These are phyloP conservation scores for Sebastes taczanowskii DNA, from an alignment of 2,797 vertebrate genomes.

Conservation along the genomic window DNA sequence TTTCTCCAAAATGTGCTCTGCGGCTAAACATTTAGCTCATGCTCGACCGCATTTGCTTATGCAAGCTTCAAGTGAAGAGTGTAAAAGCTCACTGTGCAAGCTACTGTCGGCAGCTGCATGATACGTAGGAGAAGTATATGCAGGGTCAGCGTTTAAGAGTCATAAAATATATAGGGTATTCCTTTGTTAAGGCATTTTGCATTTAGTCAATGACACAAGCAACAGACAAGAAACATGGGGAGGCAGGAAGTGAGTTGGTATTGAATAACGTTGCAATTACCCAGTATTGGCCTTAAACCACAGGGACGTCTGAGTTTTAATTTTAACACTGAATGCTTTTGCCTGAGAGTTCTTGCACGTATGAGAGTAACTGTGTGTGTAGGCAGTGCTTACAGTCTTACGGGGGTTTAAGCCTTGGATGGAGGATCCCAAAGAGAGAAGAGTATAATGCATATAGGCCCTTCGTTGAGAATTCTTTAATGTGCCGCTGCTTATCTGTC, in stretches of 20 bases:
- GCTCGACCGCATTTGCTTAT: not conserved
- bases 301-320: not conserved
- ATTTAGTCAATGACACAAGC: not conserved
- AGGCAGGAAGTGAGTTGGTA: not conserved
- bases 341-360: not conserved
- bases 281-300: not conserved
- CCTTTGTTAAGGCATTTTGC: not conserved
- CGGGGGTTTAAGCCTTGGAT: constrained; percentile 14
- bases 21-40: not conserved
- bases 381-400: constrained; percentile 13
- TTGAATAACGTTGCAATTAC: not conserved
- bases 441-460: not conserved
- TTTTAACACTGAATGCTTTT: not conserved
- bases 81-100: not conserved
- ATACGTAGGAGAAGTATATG: not conserved
- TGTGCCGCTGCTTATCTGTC: constrained; percentile 6
- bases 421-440: constrained; percentile 14
- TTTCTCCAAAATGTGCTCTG: not conserved
- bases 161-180: not conserved
- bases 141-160: not conserved
- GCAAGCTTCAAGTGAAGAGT: not conserved
- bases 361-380: not conserved
- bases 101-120: not conserved
- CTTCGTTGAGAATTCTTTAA: not conserved
- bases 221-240: not conserved